These are phyloP conservation scores for Epinotia bilunana DNA, from an alignment of 2,888 invertebrate species.

Conservation along the genomic window DNA sequence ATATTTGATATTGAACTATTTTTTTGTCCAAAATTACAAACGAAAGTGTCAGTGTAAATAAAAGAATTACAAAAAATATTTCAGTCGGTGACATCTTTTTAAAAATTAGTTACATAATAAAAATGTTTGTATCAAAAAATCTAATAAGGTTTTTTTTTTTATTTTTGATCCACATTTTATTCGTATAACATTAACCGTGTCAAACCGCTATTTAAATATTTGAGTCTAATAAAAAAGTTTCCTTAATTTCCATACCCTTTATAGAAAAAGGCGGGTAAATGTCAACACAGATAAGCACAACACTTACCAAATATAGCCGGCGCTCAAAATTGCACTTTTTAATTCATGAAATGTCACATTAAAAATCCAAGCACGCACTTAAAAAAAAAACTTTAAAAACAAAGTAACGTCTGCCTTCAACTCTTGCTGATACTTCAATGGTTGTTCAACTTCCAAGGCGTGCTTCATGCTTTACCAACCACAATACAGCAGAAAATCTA, in stretches of 20 bases:
- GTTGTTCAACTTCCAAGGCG: conserved; percentile 12
- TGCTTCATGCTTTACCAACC: conserved; percentile 26
- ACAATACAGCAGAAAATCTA: conserved; percentile 12
- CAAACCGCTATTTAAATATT: background rate
- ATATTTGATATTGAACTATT: too few relatives aligned
- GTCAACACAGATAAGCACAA: background rate
- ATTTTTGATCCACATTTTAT: too few relatives aligned
- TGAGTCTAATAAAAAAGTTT: background rate
- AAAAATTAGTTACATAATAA: too few relatives aligned
- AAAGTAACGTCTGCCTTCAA: conserved; percentile 32
- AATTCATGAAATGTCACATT: conserved; percentile 6
- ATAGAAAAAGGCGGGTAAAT: background rate
- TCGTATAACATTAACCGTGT: too few relatives aligned
- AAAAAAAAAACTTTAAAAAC: conserved; percentile 5
- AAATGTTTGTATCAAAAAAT: too few relatives aligned
- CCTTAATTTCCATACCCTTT: background rate
- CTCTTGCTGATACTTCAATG: conserved; percentile 33
- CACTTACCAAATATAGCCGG: background rate
- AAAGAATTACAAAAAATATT: too few relatives aligned
- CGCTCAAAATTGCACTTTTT: background rate
- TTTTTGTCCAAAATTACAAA: too few relatives aligned
- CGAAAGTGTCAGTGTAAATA: too few relatives aligned
- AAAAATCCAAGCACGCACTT: conserved; percentile 22
- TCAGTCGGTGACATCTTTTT: too few relatives aligned
- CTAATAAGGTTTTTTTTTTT: too few relatives aligned